Evolutionary conservation across 2,797 vertebrate genomes (phyloP).

Genomic region (Staurois parvus): DNA sequence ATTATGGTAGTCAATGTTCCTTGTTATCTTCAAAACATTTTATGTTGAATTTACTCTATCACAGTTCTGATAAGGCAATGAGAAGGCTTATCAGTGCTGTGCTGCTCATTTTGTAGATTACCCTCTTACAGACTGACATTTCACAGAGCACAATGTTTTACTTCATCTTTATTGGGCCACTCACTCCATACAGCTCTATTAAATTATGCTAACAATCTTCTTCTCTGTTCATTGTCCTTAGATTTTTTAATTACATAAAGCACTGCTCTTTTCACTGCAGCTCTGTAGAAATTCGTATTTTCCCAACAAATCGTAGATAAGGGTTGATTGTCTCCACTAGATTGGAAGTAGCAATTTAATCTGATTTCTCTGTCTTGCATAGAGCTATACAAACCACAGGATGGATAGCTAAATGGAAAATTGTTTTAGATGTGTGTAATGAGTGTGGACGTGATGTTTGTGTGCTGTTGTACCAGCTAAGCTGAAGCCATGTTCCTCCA

Average conservation of each 20-base stretch:
- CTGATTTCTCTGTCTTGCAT: constrained; percentile 27
- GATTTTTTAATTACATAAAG: constrained; percentile 54
- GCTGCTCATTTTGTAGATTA: constrained; percentile 45
- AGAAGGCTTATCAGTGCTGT: constrained; percentile 33
- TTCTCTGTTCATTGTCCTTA: constrained; percentile 59
- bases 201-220: constrained; percentile 57
- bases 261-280: constrained; percentile 44
- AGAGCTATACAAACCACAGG: neutral
- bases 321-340: constrained; percentile 46
- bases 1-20: constrained; percentile 20
- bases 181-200: constrained; percentile 50
- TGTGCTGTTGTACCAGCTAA: neutral
- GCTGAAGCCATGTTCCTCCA: no score
- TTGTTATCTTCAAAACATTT: constrained; percentile 24
- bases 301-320: constrained; percentile 50
- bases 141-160: constrained; percentile 56
- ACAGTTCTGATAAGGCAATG: constrained; percentile 27
- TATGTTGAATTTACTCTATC: constrained; percentile 32
- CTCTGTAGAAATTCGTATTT: constrained; percentile 47
- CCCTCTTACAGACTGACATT: constrained; percentile 45
- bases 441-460: neutral
- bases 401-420: neutral
- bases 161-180: constrained; percentile 53
- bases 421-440: constrained; percentile 9
- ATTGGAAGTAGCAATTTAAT: constrained; percentile 47